Evolutionary conservation across 2,797 vertebrate species (phyloP).

Genomic region (Phaenicophaeus curvirostris): DNA sequence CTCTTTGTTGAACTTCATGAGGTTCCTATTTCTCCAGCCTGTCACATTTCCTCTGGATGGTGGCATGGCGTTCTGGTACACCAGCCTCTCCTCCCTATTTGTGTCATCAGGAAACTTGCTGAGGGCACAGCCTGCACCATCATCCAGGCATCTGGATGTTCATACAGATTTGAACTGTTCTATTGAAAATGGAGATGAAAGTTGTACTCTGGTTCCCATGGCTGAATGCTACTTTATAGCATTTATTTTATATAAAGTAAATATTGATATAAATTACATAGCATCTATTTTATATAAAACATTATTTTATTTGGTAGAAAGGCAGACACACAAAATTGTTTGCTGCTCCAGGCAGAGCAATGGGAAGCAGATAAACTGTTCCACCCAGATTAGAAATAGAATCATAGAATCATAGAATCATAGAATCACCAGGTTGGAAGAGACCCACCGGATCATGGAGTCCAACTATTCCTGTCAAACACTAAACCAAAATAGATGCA

Average conservation of each 20-base stretch:
- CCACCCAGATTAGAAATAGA: not conserved
- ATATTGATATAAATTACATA: no score
- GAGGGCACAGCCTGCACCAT: not conserved
- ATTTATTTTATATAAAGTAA: no score
- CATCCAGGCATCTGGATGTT: not conserved
- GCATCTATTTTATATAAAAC: not conserved
- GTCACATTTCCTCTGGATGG: not conserved
- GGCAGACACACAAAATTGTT: not conserved
- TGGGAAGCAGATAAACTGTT: not conserved
- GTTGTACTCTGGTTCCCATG: fast-evolving
- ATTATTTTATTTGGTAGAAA: not conserved
- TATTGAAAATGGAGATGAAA: not conserved
- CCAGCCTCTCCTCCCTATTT: no score
- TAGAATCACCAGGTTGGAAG: no score
- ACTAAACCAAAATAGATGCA: no score
- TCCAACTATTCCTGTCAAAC: no score
- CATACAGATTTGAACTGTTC: not conserved
- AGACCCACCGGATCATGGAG: no score
- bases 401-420: no score
- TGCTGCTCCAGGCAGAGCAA: not conserved
- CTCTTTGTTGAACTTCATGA: not conserved
- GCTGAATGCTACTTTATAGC: not conserved
- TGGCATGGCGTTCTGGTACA: fast-evolving
- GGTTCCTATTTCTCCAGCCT: not conserved
- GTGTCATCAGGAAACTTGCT: no score